These are phyloP conservation scores for Furnarius figulus DNA, from an alignment of 2,113 vertebrate genomes.

Conservation along the genomic window DNA sequence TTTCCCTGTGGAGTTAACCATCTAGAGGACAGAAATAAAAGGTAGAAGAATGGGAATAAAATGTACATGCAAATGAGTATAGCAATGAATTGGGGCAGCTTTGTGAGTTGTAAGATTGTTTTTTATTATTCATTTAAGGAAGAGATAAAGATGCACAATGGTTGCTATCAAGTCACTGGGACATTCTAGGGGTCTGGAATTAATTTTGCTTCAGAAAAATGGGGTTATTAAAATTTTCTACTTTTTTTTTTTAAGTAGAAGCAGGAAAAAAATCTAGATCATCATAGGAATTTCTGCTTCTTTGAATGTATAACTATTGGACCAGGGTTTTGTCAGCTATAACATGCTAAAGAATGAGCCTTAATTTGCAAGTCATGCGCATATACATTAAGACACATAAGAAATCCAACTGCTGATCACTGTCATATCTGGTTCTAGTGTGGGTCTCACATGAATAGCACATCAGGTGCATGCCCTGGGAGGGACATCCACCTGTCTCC, in stretches of 20 bases:
- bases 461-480: neutral
- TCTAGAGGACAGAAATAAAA: slow-evolving; percentile 27
- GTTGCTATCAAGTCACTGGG: neutral
- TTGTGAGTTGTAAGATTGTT: neutral
- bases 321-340: neutral
- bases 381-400: neutral
- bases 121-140: neutral
- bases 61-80: slow-evolving; percentile 12
- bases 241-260: neutral
- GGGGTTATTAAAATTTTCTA: neutral
- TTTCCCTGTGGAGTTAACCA: slow-evolving; percentile 30
- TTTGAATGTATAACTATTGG: neutral
- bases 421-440: neutral
- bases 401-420: neutral
- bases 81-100: neutral
- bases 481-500: neutral
- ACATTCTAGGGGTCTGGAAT: neutral
- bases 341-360: neutral
- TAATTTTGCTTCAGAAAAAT: neutral
- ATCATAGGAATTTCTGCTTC: neutral
- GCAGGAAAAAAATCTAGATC: neutral
- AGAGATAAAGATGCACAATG: neutral
- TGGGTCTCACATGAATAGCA: accelerated
- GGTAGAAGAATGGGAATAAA: slow-evolving; percentile 19
- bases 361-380: neutral